Evolutionary conservation across 53 echinoderm and acorn worm genomes (phyloP), one percentile per base, ranked within the genome.

Genomic region (Antedon mediterranea): DNA sequence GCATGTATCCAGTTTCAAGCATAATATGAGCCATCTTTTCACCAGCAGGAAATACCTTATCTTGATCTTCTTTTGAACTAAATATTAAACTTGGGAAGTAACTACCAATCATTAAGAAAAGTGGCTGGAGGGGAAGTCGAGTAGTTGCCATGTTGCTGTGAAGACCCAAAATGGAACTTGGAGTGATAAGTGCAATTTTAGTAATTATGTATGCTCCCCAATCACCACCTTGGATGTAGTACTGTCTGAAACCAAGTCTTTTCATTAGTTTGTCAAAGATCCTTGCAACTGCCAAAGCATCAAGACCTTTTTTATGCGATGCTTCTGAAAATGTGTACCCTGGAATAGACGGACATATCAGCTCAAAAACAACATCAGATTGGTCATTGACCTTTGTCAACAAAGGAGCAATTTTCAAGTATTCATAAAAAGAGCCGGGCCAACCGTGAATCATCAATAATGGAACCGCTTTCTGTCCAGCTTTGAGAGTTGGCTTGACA

Each of bases 281-380:
- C 27, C 91, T 82, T 13, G 85, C 88, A 28, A 81, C 78, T 27
- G 79, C 91, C 32, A 42, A 76, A 0, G 31, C 74, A 74, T 82
- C 82, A 28, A 90, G 42, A 29, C 85, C 91, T 80, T 88, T 88
- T 83, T 88, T 93, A 75, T 93, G 93, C 3, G 93, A 79, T 28
- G 88, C 90, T 74, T 93, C 93, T 43, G 93, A 93, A 74, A 90
- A 93, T 0, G 90, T 90, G 71, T 86, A 93, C n/a, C 93, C 93
- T 18, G 93, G 93, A 32, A 93, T 76, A 18, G 90, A 88, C 0
- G 93, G 93, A 74, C 86, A 88, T 75, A 93, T 88, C 31, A 93
- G 88, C 76, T 93, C 93, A 82, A 90, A 93, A 13, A 71, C 43
- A 78, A 89, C 89, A 42, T 85, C 93, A 74, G 84, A 82, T 11